Evolutionary conservation across 37 sponge, comb jelly and placozoan species (phyloP).

Genomic region (Amphimedon queenslandica): DNA sequence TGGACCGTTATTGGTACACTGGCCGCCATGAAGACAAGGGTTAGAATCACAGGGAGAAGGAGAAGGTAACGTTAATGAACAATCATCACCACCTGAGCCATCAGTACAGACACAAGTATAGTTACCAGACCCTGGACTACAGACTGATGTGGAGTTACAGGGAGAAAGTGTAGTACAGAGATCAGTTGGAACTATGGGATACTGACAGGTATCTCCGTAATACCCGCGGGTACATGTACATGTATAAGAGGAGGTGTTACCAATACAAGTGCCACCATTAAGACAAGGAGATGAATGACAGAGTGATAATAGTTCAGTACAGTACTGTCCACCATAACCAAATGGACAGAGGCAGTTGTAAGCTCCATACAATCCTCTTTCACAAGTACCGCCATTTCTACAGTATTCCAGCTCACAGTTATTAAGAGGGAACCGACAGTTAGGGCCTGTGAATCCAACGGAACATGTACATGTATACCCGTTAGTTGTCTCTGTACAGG

Average conservation of each 20-base stretch:
- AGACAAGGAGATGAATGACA: slow-evolving; percentile 47
- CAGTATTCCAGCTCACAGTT: slow-evolving; percentile 73
- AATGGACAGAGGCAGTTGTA: slow-evolving; percentile 42
- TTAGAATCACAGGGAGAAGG: slow-evolving; percentile 30
- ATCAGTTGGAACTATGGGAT: slow-evolving; percentile 25
- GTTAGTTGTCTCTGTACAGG: slow-evolving; percentile 28
- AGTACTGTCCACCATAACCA: slow-evolving; percentile 52
- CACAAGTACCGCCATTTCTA: slow-evolving; percentile 58
- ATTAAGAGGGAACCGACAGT: slow-evolving; percentile 62
- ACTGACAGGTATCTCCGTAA: slow-evolving; percentile 48
- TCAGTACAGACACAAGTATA: slow-evolving; percentile 60
- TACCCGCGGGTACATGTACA: slow-evolving; percentile 44
- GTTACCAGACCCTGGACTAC: slow-evolving; percentile 36
- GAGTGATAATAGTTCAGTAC: slow-evolving; percentile 18
- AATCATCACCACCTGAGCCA: slow-evolving; percentile 22
- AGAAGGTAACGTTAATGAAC: background rate
- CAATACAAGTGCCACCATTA: slow-evolving; percentile 67
- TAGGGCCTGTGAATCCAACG: slow-evolving; percentile 63
- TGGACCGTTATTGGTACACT: slow-evolving; percentile 15
- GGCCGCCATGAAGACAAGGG: slow-evolving; percentile 54
- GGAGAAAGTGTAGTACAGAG: slow-evolving; percentile 31
- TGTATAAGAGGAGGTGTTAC: slow-evolving; percentile 19
- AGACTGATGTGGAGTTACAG: slow-evolving; percentile 8
- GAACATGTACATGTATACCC: slow-evolving; percentile 54
- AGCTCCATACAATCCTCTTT: slow-evolving; percentile 56